Conservation (phyloP, 1,140 invertebrate genomes). For the Hylaeus anthracinus region DNA sequence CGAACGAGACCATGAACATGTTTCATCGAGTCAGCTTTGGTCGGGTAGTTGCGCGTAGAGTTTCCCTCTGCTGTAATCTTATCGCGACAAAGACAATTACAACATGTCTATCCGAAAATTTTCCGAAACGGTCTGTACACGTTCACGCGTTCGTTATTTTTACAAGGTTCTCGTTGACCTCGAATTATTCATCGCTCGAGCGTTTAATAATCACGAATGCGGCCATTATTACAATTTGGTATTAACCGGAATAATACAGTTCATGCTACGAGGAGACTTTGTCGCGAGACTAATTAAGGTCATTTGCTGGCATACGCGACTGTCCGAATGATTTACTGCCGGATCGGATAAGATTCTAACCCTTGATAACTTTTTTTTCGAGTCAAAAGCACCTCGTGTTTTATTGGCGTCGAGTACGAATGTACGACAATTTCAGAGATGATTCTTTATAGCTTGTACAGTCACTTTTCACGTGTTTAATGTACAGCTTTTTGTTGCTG, state of each 20-base stretch:
- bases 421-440: background rate
- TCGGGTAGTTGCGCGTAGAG: slow-evolving; percentile 18
- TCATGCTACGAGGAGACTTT: slow-evolving; percentile 26
- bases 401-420: background rate
- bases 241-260: slow-evolving; percentile 47
- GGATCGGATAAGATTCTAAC: slow-evolving; percentile 33
- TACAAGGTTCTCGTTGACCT: background rate
- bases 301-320: slow-evolving; percentile 46
- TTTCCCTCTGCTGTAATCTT: background rate
- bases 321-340: slow-evolving; percentile 48
- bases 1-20: slow-evolving; percentile 28
- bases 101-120: too few species aligned
- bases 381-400: background rate
- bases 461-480: too few species aligned
- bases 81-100: background rate
- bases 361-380: slow-evolving; percentile 35
- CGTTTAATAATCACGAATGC: slow-evolving; percentile 1
- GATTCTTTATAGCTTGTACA: background rate
- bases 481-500: too few species aligned
- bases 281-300: slow-evolving; percentile 58
- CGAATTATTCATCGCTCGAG: background rate
- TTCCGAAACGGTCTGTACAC: too few species aligned
- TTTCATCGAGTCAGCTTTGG: slow-evolving; percentile 37
- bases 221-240: background rate
- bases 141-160: too few species aligned